A percentile compares a stretch with the other conserved stretches of the same genome.
These are phyloP conservation scores for Hydroisotoma schaefferi DNA, from an alignment of 2,888 invertebrate species.

Conservation along the genomic window DNA sequence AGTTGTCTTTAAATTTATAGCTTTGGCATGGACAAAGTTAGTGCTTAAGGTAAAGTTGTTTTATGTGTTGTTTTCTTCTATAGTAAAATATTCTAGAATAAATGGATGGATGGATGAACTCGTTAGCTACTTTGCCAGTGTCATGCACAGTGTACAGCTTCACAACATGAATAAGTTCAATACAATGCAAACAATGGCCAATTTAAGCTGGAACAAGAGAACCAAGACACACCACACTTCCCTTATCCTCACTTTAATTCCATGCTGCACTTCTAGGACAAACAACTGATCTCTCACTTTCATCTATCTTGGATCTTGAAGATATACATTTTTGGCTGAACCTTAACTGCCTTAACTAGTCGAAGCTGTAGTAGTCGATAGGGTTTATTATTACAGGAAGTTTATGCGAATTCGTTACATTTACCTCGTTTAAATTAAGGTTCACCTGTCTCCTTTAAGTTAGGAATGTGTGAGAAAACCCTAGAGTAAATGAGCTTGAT, in stretches of 20 bases:
- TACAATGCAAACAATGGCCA: slow-evolving; percentile 7
- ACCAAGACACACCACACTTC: not conserved
- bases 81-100: not conserved
- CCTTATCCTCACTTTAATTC: not conserved
- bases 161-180: too few relatives aligned
- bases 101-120: not conserved
- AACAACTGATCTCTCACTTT: too few relatives aligned
- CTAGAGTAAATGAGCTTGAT: too few relatives aligned
- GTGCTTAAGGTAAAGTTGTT: too few relatives aligned
- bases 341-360: too few relatives aligned
- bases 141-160: too few relatives aligned
- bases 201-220: not conserved
- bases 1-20: too few relatives aligned
- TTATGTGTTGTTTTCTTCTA: not conserved
- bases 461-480: too few relatives aligned
- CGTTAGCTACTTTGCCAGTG: slow-evolving; percentile 2
- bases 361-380: not conserved
- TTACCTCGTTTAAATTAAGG: not conserved
- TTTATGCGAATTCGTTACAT: not conserved
- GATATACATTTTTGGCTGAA: too few relatives aligned
- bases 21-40: too few relatives aligned
- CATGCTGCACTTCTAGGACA: not conserved
- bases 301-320: too few relatives aligned
- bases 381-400: not conserved
- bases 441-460: not conserved